Base-by-base conservation (phyloP, 2,113 vertebrate species). In the Ancistrus triradiatus region DNA sequence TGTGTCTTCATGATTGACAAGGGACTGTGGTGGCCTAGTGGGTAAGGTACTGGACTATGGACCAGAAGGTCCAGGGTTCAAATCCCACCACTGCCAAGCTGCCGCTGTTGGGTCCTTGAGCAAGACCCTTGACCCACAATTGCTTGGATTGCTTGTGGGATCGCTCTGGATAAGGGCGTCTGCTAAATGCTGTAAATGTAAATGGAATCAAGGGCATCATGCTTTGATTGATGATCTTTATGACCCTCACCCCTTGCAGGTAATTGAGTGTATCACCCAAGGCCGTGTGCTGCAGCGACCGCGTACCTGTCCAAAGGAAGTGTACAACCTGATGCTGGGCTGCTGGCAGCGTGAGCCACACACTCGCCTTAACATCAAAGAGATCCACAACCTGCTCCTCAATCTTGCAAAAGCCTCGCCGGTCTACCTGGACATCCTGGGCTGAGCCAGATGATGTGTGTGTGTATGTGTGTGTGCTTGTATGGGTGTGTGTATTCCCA, bases 241-340 rank as follows among this genome's bases (percentile, higher is more conserved):
- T 47, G n/a, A 27, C 27, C 17, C 22, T 35, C 19, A 4, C 8
- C 11, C 6, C 58, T 51, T 8, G 0, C 56, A 99, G 96, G 96
- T 99, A 81, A 99, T 99, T 52, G 96, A 99, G 84, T 99, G 96
- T 73, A 99, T 99, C 85, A 98, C 95, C 77, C 96, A 99, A 84
- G 96, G 96, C 56, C 87, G 95, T 74, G 96, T 99, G 66, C 88
- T 99, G 77, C 95, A 99, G 85, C 88, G 95, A 74, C 96, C 96
- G 68, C 90, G 96, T 73, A 97, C 92, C 0, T 98, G 96, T 81
- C 93, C 90, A 22, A 97, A 98, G 78, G 95, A 98, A 81, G 92
- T 98, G n/a, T 99, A 98, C 2, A 94, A 99, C 79, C 87, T 99
- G 82, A 99, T 99, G 96, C 85, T 99, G 82, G 96, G 96, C 60